These are phyloP conservation scores for Boulengeromyrus knoepffleri DNA, from an alignment of 2,113 vertebrate genomes.

Conservation along the genomic window DNA sequence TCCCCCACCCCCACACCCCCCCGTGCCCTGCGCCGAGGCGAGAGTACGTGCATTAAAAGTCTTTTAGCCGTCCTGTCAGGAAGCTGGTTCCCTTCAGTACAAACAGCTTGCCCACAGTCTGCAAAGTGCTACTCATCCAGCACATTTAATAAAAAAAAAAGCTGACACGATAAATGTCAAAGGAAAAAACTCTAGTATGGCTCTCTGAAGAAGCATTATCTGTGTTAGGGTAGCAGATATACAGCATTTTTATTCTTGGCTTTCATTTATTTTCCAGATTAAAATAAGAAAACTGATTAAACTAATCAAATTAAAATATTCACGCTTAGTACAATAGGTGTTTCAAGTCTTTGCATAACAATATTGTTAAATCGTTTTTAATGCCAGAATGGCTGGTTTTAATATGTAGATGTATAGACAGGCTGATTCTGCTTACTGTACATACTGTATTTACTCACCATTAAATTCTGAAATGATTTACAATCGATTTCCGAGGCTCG, in stretches of 20 bases:
- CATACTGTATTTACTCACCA: background rate
- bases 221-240: background rate
- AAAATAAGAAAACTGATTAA: background rate
- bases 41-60: background rate
- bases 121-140: background rate
- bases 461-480: background rate
- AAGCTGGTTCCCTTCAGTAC: background rate
- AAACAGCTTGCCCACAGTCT: background rate
- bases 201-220: background rate
- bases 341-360: background rate
- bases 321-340: background rate
- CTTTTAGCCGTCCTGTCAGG: background rate
- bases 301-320: background rate
- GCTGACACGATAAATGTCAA: background rate
- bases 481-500: background rate
- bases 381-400: background rate
- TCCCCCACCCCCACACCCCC: background rate
- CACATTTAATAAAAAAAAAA: background rate
- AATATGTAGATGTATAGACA: background rate
- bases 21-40: background rate
- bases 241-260: background rate
- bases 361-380: background rate
- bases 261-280: background rate
- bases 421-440: background rate
- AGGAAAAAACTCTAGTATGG: background rate